Conservation (phyloP, 2,113 vertebrate genomes). For the Ciconia stormi region DNA sequence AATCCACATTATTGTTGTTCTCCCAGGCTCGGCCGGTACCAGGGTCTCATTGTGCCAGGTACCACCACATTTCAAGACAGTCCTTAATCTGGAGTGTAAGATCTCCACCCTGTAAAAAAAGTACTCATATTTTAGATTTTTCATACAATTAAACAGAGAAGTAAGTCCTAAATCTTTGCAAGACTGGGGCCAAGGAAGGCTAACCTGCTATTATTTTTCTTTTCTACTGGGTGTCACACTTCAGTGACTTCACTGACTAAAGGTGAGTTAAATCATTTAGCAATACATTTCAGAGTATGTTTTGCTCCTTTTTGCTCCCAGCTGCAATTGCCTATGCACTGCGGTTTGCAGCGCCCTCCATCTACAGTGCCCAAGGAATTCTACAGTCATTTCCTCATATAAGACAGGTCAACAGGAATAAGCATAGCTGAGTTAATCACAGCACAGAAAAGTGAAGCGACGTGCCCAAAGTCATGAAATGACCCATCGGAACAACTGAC, state of each 20-base stretch:
- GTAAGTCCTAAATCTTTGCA: background rate
- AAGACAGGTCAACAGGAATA: background rate
- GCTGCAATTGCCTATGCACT: background rate
- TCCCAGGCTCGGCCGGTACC: background rate
- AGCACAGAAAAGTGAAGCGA: background rate
- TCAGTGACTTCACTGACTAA: conserved; percentile 1
- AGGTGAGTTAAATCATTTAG: conserved; percentile 29
- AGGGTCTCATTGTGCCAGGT: fast-evolving
- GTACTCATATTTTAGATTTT: background rate
- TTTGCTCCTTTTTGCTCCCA: conserved; percentile 25
- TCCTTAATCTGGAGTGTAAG: background rate
- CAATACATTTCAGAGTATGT: background rate
- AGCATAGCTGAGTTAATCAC: background rate
- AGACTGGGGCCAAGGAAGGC: background rate
- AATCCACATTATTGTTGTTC: no score
- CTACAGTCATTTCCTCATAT: background rate
- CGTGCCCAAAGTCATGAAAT: background rate
- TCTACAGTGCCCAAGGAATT: background rate
- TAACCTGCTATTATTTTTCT: background rate
- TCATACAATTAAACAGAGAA: background rate
- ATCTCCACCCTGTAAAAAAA: background rate
- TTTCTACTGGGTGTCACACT: background rate
- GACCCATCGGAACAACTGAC: background rate
- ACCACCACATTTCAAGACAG: background rate
- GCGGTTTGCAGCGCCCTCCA: background rate